Conservation (phyloP, 2,113 vertebrate genomes). For the Forbesichthys agassizii region DNA sequence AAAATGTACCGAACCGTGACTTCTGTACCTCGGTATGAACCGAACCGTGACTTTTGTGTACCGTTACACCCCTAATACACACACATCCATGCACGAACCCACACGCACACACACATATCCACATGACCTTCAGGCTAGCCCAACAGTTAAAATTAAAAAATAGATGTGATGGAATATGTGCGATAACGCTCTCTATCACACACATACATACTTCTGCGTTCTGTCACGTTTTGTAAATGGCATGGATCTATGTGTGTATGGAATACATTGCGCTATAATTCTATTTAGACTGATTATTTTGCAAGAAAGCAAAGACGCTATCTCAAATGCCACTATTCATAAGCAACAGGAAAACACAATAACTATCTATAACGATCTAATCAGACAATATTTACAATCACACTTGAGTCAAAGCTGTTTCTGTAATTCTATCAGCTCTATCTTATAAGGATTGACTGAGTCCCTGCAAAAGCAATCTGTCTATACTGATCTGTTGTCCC, state of each 20-base stretch:
- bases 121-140: conserved; percentile 1
- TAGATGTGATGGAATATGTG: conserved; percentile 1
- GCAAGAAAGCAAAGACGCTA: not conserved
- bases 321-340: not conserved
- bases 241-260: not conserved
- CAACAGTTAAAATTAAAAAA: not conserved
- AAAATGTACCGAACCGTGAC: no score
- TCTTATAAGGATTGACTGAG: not conserved
- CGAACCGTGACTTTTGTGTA: no score
- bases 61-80: no score
- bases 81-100: no score
- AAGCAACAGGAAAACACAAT: not conserved
- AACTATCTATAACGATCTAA: not conserved
- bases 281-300: not conserved
- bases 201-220: not conserved
- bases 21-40: no score
- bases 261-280: not conserved
- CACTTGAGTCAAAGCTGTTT: not conserved
- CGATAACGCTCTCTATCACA: conserved; percentile 1
- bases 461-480: not conserved
- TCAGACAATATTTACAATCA: not conserved
- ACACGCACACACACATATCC: not conserved
- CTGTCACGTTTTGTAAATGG: not conserved
- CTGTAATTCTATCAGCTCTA: not conserved
- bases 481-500: not conserved